phyloP scores from a whole-genome alignment of 2,888 invertebrate species.

The Pandemis cinnamomeana region DNA sequence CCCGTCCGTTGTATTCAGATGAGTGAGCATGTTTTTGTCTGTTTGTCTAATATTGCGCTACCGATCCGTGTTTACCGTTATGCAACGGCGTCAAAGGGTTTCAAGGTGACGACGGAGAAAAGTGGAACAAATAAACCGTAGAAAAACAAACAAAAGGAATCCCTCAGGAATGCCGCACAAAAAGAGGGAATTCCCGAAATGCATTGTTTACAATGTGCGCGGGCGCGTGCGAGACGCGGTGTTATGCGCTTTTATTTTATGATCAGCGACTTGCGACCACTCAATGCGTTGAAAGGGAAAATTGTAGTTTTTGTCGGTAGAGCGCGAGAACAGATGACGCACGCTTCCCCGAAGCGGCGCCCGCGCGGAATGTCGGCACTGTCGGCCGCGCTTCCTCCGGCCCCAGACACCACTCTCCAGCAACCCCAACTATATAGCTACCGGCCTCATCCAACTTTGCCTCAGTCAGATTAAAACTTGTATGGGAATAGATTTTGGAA shows the following conservation, averaged over 20 bases:
- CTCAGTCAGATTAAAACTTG: not conserved
- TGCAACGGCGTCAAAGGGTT: conserved; percentile 66
- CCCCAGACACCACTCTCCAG: not conserved
- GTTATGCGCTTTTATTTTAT: conserved; percentile 70
- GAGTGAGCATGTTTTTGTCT: conserved; percentile 34
- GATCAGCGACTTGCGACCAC: conserved; percentile 62
- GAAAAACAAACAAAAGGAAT: conserved; percentile 82
- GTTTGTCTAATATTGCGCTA: conserved; percentile 35
- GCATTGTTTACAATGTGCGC: conserved; percentile 77
- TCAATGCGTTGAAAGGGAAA: conserved; percentile 81
- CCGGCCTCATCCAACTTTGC: not conserved
- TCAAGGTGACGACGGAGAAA: conserved; percentile 67
- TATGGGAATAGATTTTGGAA: not conserved
- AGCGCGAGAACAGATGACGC: conserved; percentile 64
- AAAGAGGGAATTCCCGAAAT: conserved; percentile 82
- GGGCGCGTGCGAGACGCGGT: conserved; percentile 61
- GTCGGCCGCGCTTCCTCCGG: conserved; percentile 40
- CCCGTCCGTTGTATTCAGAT: conserved; percentile 27
- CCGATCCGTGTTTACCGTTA: conserved; percentile 62
- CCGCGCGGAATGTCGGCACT: conserved; percentile 48
- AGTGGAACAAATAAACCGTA: conserved; percentile 67
- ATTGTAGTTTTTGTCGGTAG: conserved; percentile 74
- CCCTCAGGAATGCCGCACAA: conserved; percentile 81
- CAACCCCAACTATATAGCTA: not conserved
- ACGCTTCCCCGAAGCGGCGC: conserved; percentile 72